A percentile compares a stretch with the other conserved stretches of the same genome.
Conservation (phyloP, 2,888 invertebrate genomes). For the Orgyia antiqua region DNA sequence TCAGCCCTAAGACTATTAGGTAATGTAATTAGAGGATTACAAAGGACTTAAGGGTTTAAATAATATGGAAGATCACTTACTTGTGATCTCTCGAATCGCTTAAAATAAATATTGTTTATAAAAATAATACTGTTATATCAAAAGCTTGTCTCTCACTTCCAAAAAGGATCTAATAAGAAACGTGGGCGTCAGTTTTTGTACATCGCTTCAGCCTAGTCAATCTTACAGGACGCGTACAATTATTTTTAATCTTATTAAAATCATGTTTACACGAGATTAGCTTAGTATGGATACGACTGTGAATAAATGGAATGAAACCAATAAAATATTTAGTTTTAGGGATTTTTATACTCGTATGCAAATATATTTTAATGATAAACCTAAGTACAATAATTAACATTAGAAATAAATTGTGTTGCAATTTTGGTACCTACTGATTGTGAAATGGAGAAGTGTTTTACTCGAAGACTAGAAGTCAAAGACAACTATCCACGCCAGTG, state of each 20-base stretch:
- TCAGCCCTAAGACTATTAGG: constrained; percentile 39
- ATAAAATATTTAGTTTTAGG: too few species aligned
- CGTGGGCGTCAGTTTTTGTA: constrained; percentile 51
- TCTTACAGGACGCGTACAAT: constrained; percentile 70
- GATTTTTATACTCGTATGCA: too few species aligned
- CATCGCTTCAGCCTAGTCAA: constrained; percentile 56
- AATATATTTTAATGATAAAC: too few species aligned
- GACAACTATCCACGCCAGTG: too few species aligned
- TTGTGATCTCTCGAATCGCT: neutral
- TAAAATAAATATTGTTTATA: neutral
- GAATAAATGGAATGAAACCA: too few species aligned
- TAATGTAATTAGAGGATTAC: constrained; percentile 44
- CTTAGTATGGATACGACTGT: constrained; percentile 36
- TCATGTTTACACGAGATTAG: constrained; percentile 41
- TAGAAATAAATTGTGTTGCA: too few species aligned
- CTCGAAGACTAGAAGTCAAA: too few species aligned
- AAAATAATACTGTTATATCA: neutral
- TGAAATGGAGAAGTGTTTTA: too few species aligned
- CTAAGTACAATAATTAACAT: too few species aligned
- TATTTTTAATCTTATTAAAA: constrained; percentile 76
- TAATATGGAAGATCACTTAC: constrained; percentile 32
- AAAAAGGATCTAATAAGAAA: constrained; percentile 46
- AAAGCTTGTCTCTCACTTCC: constrained; percentile 32
- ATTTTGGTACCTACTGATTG: too few species aligned
- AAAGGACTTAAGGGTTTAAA: constrained; percentile 34